Evolutionary conservation across 1,140 invertebrate genomes (phyloP).

Genomic region (Carposina sasakii): DNA sequence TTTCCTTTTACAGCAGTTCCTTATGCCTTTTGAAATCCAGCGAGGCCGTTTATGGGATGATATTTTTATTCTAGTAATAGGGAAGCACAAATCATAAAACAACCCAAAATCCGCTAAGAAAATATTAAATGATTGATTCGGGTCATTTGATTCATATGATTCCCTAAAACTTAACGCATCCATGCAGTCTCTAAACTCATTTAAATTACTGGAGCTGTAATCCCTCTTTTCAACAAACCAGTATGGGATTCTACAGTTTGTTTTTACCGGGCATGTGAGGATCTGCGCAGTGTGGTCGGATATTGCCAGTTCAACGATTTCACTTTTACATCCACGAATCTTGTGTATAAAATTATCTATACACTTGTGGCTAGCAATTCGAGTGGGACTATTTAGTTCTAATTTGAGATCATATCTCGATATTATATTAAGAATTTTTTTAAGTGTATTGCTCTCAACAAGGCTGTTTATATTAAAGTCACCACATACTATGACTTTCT

Average conservation of each 20-base stretch:
- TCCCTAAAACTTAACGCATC: too few species aligned
- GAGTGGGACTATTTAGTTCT: conserved; percentile 15
- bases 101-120: too few species aligned
- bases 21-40: background rate
- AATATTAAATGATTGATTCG: too few species aligned
- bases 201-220: too few species aligned
- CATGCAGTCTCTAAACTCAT: too few species aligned
- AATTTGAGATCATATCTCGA: too few species aligned
- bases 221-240: conserved; percentile 4
- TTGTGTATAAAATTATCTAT: conserved; percentile 19
- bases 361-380: conserved; percentile 15
- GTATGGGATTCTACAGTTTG: background rate
- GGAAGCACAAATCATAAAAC: background rate
- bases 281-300: conserved; percentile 20
- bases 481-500: too few species aligned
- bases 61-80: background rate
- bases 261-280: conserved; percentile 7
- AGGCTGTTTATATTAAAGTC: too few species aligned
- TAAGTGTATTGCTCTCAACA: too few species aligned
- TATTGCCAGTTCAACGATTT: conserved; percentile 16
- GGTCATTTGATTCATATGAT: too few species aligned
- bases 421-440: too few species aligned
- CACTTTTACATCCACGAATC: conserved; percentile 1
- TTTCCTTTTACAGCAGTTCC: background rate
- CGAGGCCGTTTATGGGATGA: background rate